phyloP scores from a whole-genome alignment of 2,113 vertebrate species.

The Mobula hypostoma region DNA sequence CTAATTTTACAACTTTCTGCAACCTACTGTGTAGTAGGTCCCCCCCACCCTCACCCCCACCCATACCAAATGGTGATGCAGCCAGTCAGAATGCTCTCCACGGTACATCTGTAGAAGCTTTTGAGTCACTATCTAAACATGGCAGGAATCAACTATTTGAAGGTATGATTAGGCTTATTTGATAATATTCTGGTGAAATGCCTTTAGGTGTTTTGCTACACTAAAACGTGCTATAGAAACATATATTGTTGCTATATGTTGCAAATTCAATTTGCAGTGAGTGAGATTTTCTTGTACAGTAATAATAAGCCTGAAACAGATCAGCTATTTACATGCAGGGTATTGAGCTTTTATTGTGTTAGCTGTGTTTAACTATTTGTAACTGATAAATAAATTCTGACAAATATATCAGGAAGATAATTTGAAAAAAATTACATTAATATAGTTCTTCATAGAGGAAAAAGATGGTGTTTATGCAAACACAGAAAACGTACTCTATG shows the following conservation, averaged over 20 bases:
- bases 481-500: not conserved
- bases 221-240: too few relatives aligned
- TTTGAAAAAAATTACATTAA: not conserved
- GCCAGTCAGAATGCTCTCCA: too few relatives aligned
- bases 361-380: constrained; percentile 9
- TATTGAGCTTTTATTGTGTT: constrained; percentile 6
- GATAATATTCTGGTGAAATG: too few relatives aligned
- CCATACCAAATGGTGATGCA: too few relatives aligned
- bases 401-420: constrained; percentile 8
- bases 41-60: too few relatives aligned
- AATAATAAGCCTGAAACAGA: not conserved
- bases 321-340: constrained; percentile 2
- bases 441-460: not conserved
- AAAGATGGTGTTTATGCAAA: not conserved
- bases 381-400: constrained; percentile 12
- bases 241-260: too few relatives aligned
- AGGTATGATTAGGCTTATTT: not conserved
- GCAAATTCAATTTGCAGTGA: not conserved
- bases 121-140: too few relatives aligned
- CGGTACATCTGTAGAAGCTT: too few relatives aligned
- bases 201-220: too few relatives aligned
- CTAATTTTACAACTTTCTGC: too few relatives aligned
- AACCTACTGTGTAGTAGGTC: too few relatives aligned
- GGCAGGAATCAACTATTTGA: not conserved
- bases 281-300: not conserved